These are phyloP conservation scores for Noctilio leporinus DNA, from an alignment of 2,113 vertebrate genomes.

Conservation along the genomic window DNA sequence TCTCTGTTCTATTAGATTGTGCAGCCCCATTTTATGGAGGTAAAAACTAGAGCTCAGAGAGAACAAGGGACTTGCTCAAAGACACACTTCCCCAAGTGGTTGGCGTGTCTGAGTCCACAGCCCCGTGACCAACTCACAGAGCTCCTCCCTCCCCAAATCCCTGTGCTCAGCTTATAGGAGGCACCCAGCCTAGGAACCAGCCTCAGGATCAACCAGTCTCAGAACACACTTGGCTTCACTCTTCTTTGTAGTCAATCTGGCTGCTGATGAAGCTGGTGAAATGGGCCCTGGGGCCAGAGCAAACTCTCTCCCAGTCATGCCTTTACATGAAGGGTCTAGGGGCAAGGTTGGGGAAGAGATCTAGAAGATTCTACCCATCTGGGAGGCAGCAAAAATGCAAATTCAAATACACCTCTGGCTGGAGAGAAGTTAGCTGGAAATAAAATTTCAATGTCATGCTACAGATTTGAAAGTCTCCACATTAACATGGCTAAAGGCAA, in stretches of 20 bases:
- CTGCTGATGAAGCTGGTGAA: not conserved
- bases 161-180: not conserved
- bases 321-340: not conserved
- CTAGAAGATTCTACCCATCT: too few relatives aligned
- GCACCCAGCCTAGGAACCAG: not conserved
- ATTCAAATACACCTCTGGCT: not conserved
- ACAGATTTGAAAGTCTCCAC: not conserved
- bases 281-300: not conserved
- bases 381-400: not conserved
- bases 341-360: not conserved
- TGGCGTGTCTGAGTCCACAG: not conserved
- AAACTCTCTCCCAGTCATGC: not conserved
- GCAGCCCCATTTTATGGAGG: not conserved
- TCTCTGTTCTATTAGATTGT: accelerated
- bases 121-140: accelerated
- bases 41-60: not conserved
- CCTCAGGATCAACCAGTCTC: not conserved
- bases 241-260: not conserved
- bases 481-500: not conserved
- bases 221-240: not conserved
- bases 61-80: not conserved
- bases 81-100: not conserved
- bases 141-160: not conserved
- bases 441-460: not conserved
- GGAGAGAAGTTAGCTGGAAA: not conserved